Percentiles rank a stretch among this genome's conserved stretches.
Evolutionary conservation across 2,113 vertebrate species (phyloP).

Genomic region (Callipepla squamata): DNA sequence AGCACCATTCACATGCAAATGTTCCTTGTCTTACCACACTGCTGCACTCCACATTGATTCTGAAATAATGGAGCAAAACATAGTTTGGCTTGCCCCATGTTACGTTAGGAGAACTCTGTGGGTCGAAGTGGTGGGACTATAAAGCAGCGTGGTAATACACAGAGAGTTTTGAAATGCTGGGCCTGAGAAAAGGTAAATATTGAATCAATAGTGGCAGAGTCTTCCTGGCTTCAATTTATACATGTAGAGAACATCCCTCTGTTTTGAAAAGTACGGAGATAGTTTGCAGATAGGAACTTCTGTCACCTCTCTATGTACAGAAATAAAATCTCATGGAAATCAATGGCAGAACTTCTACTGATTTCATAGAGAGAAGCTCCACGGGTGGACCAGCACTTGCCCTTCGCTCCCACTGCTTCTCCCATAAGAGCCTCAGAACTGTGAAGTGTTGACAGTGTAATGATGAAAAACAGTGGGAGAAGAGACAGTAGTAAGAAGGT

Average conservation of each 20-base stretch:
- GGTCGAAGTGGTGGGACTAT: not conserved
- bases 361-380: not conserved
- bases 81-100: not conserved
- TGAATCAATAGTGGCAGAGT: not conserved
- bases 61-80: not conserved
- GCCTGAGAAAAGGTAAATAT: not conserved
- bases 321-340: not conserved
- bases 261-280: not conserved
- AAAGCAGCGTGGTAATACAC: not conserved
- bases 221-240: no score
- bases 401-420: not conserved
- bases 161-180: not conserved
- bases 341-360: not conserved
- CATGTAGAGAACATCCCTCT: not conserved
- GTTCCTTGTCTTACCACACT: not conserved
- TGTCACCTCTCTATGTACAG: not conserved
- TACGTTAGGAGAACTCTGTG: not conserved
- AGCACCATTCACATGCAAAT: not conserved
- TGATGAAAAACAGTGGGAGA: not conserved
- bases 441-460: not conserved
- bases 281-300: not conserved
- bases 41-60: fast-evolving
- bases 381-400: not conserved
- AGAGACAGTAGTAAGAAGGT: not conserved
- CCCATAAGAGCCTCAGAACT: not conserved